Base-by-base conservation (phyloP, 1,140 invertebrate species). In the Formica selysi region DNA sequence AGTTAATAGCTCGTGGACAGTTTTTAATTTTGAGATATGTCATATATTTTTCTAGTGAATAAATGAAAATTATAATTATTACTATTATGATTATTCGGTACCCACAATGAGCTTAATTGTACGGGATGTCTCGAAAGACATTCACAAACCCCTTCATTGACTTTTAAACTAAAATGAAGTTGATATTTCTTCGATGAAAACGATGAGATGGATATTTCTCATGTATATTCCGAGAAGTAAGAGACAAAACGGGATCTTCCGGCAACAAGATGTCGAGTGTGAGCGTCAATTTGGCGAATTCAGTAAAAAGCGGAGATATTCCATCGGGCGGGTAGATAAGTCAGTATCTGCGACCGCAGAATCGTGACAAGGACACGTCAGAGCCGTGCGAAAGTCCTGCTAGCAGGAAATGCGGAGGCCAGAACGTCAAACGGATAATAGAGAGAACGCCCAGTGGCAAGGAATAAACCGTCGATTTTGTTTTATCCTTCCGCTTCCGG, bases 281-380 rank as follows among this genome's bases (percentile, higher is more conserved):
- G 22, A 80, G 44, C 44, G 64, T 80, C 48, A 64, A 41, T 64
- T 80, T 41, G 78, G 48, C 57, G 61, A 70, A 80, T 70, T 80
- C 36, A 71, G 48, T 29, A 36, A 26, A 41, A 80, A 80, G 48
- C 41, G 19, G 57, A 61, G 67, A 70, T 67, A 89, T 89, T 87
- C 54, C 74, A 51, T 76, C 67, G 57, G 32, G 76, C 64, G 57
- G 70, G 64, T 65, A 87, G 88, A 89, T 87, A 90, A 71, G 76
- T 79, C 76, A 86, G 81, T 91, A 85, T 88, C 76, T 87, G 90
- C 76, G 85, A 91, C 92, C 91, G 89, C 88, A 91, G 85, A 92
- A 90, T 93, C 91, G 91, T 92, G 91, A 93, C 92, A 91, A 91
- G 93, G 93, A 93, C 92, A 94, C 93, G 93, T 94, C 93, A 92